phyloP scores from a whole-genome alignment of 2,113 vertebrate genomes.

The Marmota flaviventris region DNA sequence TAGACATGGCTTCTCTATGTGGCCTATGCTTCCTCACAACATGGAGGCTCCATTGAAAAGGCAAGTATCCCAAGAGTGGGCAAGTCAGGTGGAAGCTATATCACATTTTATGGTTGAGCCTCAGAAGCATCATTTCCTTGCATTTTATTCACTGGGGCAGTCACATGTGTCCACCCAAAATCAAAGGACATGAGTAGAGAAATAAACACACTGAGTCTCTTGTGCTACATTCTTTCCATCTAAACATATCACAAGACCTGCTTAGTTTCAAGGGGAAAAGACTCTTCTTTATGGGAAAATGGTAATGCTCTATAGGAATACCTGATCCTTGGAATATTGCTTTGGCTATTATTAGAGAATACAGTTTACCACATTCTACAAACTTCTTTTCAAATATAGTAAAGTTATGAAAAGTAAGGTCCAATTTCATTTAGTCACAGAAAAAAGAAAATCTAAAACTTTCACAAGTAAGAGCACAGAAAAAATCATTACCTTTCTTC shows the following conservation, averaged over 20 bases:
- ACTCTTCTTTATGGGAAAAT: background rate
- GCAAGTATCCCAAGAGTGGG: background rate
- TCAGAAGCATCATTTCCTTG: background rate
- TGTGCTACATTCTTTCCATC: background rate
- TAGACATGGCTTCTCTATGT: background rate
- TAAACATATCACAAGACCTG: background rate
- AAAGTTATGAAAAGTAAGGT: background rate
- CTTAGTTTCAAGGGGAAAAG: background rate
- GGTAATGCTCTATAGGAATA: background rate
- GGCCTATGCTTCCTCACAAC: background rate
- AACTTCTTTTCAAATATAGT: constrained; percentile 57
- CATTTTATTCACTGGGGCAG: background rate
- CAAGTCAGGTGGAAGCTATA: background rate
- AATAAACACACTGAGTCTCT: background rate
- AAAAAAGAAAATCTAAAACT: constrained; percentile 23
- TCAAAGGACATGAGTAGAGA: constrained; percentile 7
- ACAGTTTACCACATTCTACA: background rate
- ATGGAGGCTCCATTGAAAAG: background rate
- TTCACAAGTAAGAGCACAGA: constrained; percentile 14
- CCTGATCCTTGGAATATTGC: background rate
- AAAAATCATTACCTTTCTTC: background rate
- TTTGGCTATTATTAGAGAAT: constrained; percentile 16
- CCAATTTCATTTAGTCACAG: background rate
- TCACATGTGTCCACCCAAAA: background rate
- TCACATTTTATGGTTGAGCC: background rate